Base-by-base conservation (phyloP, 1,140 invertebrate species). In the Hormaphis cornu region DNA sequence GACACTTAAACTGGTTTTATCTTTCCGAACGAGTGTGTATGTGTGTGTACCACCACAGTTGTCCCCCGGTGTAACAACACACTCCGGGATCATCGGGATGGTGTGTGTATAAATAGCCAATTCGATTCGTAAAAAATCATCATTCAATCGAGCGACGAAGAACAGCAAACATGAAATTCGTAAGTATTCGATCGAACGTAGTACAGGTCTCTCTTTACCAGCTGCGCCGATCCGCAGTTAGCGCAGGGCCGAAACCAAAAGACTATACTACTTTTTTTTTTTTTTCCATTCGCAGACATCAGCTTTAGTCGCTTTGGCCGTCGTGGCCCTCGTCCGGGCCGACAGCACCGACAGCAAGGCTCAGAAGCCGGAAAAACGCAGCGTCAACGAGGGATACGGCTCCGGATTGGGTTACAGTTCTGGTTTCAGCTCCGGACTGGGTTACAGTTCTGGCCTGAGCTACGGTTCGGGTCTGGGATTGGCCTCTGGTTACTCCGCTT, bases 1-100 rank as follows among this genome's bases (percentile, higher is more conserved):
- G 59, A 48, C 26, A 66, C 61, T 66, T 48, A 66, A 66, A 66
- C 61, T 66, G 61, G 61, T 66, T 66, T 42, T 63, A 14, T 61
- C 37, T 16, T 35, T 35, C 18, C 44, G 10, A 22, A 4, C 18
- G 7, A 22, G 24, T 10, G 20, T 20, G 24, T 40, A 8, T 40
- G 37, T 40, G 7, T 8, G 14, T 7, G 7, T 40, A 46, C 18
- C 18, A 8, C 4, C 18, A n/a, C 18, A 10, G 42, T n/a, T 5
- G n/a, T n/a, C 16, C 16, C 30, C 37, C 26, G 1, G 26, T 1
- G 22, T 1, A 10, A 46, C 4, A 4, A 8, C 7, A 37, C 14
- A 16, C n/a, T 18, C n/a, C 59, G n/a, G 18, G 3, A 14, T 7
- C 12, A 12, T 9, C 4, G 2, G 18, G 4, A 40, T 3, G 18